Percentiles rank a stretch among this genome's conserved stretches.
Evolutionary conservation across 1,140 invertebrate genomes (phyloP).

Genomic region (roundworm (Caenorhabditis elegans)): WBcel235 BX284602.5:11469501-11470000

Average conservation of each 20-base stretch:
- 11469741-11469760: too few relatives aligned
- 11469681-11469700: too few relatives aligned
- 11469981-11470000: background rate
- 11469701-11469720: too few relatives aligned
- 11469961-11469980: background rate
- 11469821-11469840: too few relatives aligned
- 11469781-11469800: too few relatives aligned
- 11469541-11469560: constrained; percentile 24
- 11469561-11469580: constrained; percentile 17
- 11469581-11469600: background rate
- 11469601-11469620: background rate
- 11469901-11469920: background rate
- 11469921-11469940: background rate
- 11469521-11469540: background rate
- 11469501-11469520: too few relatives aligned
- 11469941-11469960: background rate
- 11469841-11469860: too few relatives aligned
- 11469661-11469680: too few relatives aligned
- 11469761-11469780: too few relatives aligned
- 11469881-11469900: background rate
- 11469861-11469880: background rate
- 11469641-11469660: background rate
- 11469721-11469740: too few relatives aligned
- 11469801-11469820: too few relatives aligned
- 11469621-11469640: background rate